phyloP scores from a whole-genome alignment of 2,113 vertebrate genomes.

The Mormoops blainvillei region DNA sequence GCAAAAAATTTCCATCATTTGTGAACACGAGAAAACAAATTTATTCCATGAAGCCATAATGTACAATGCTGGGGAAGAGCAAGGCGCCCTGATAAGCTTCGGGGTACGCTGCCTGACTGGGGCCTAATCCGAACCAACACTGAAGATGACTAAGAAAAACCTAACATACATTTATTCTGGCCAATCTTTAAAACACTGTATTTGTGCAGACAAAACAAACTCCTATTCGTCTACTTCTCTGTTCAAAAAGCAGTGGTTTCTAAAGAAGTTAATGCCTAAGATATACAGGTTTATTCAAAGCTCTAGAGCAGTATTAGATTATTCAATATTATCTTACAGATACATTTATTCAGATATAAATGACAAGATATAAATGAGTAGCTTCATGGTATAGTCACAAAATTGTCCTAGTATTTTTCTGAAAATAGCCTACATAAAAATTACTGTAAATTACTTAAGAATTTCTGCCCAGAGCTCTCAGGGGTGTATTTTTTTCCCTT shows the following conservation, averaged over 20 bases:
- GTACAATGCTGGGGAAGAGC: neutral
- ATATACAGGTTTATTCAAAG: neutral
- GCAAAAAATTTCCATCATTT: neutral
- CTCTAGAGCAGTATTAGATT: neutral
- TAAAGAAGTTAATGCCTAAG: neutral
- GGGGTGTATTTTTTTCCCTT: neutral
- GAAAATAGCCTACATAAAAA: neutral
- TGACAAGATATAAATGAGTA: neutral
- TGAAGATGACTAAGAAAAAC: neutral
- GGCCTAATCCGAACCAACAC: neutral
- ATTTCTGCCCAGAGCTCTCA: neutral
- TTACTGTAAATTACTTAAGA: constrained; percentile 6
- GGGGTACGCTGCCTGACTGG: neutral
- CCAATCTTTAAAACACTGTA: neutral
- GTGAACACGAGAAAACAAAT: neutral
- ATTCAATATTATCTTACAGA: neutral
- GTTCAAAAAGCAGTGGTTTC: neutral
- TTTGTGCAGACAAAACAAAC: neutral
- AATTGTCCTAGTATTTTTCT: neutral
- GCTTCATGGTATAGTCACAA: neutral
- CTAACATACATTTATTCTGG: neutral
- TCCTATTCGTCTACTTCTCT: neutral
- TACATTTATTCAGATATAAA: neutral
- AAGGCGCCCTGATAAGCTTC: neutral
- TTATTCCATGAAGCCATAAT: neutral